These are phyloP conservation scores for Platichthys stellatus DNA, from an alignment of 2,113 vertebrate species.

Conservation along the genomic window DNA sequence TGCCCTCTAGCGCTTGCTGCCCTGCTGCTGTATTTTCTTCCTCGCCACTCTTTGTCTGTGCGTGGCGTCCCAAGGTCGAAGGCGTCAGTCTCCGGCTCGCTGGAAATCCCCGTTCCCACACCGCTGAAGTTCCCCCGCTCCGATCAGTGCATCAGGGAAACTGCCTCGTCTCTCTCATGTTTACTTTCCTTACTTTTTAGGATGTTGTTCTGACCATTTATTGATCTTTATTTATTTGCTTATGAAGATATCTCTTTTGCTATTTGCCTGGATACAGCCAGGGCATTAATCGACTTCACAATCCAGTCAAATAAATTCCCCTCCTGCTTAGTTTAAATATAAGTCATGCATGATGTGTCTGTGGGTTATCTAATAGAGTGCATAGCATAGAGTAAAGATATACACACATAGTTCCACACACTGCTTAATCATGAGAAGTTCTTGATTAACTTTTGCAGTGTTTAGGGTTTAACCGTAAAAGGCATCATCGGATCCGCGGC, in stretches of 20 bases:
- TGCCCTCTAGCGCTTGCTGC: conserved; percentile 54
- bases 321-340: not conserved
- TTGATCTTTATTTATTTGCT: not conserved
- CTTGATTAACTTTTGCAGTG: conserved; percentile 22
- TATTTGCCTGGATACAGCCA: not conserved
- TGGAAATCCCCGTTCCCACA: conserved; percentile 73
- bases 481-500: conserved; percentile 34
- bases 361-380: conserved; percentile 12
- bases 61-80: conserved; percentile 54
- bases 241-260: not conserved
- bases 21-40: conserved; percentile 59
- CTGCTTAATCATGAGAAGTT: conserved; percentile 22
- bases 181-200: conserved; percentile 30
- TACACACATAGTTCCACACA: conserved; percentile 9
- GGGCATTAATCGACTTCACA: too few relatives aligned
- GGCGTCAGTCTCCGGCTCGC: conserved; percentile 53
- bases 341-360: conserved; percentile 1
- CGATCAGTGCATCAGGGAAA: conserved; percentile 26
- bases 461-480: conserved; percentile 58
- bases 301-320: not conserved
- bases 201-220: conserved; percentile 9
- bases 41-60: conserved; percentile 63
- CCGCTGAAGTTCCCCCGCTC: conserved; percentile 59
- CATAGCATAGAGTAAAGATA: conserved; percentile 3
- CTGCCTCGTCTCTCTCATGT: conserved; percentile 34